Base-by-base conservation (phyloP, 2,888 invertebrate genomes). In the Gastrophysa polygoni region DNA sequence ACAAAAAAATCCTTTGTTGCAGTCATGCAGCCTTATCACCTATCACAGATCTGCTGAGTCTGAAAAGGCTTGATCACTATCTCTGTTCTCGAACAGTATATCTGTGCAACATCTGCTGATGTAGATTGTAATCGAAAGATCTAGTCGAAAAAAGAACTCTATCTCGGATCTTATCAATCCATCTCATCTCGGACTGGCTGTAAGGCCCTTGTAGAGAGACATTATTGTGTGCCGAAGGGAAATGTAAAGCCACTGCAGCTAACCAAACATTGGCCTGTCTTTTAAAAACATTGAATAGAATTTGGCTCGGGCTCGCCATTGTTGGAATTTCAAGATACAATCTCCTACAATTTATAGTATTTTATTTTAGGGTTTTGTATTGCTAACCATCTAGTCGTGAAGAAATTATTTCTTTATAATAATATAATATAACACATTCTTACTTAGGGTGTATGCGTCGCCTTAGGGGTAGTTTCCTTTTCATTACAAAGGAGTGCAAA, bases 261-360 rank as follows among this genome's bases (percentile, higher is more conserved):
- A 87, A 87, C 86, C 87, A 87, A 87, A 87, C 86, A 87, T 86
- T 85, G 86, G 85, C 85, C 85, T 84, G 68, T 78, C 85, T 85
- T 82, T 83, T 82, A 81, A 81, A 83, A 80, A 70, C 71, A 80
- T 78, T 78, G 74, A 78, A 79, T 77, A 76, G 77, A 75, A 71
- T 74, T 75, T 78, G 77, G 78, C 78, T 78, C 77, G 77, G 78
- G 79, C 77, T 75, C 56, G 62, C 66, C 70, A 75, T 78, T 78
- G 76, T 78, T 70, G 62, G 67, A 56, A 70, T 72, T 72, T 75
- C 76, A 72, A 78, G 80, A 80, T 79, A 80, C 77, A 78, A 79
- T 79, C 78, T 80, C 73, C 73, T 72, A 73, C 74, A 75, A 74
- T 77, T 76, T 78, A 73, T 72, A 73, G 74, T 75, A 74, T 74